Percentiles rank a stretch among this genome's conserved stretches.
Conservation (phyloP, 2,113 vertebrate genomes). For the Rhadina sibilatrix region DNA sequence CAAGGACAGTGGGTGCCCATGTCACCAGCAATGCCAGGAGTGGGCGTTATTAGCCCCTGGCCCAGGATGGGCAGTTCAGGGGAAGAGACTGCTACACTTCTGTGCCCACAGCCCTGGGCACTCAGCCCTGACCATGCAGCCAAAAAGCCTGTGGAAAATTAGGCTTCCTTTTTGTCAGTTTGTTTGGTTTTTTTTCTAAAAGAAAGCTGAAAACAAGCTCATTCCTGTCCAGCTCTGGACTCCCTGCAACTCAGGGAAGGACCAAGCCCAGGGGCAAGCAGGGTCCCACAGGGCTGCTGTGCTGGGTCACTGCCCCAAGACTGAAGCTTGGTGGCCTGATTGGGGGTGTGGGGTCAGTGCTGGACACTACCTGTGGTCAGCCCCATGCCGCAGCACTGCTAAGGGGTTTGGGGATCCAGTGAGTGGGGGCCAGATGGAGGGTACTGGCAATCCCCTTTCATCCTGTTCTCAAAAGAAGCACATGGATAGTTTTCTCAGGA, state of each 20-base stretch:
- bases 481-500: background rate
- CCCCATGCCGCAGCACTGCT: fast-evolving
- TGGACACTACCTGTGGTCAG: background rate
- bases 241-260: background rate
- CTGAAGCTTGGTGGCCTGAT: background rate
- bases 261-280: background rate
- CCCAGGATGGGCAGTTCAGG: fast-evolving
- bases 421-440: fast-evolving
- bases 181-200: background rate
- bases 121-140: background rate
- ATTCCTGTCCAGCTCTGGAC: background rate
- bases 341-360: background rate
- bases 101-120: background rate
- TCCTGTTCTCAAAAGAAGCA: background rate
- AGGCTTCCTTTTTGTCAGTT: background rate
- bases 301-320: background rate
- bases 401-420: fast-evolving
- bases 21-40: background rate
- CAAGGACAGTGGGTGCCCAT: background rate
- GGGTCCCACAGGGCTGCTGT: background rate
- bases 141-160: background rate
- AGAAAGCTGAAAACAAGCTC: background rate
- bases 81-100: fast-evolving
- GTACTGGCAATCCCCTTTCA: background rate
- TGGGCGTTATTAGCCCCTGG: fast-evolving